A percentile compares a stretch with the other conserved stretches of the same genome.
Evolutionary conservation across 1,140 invertebrate species (phyloP).

Genomic region (Drosophila lowei): DNA sequence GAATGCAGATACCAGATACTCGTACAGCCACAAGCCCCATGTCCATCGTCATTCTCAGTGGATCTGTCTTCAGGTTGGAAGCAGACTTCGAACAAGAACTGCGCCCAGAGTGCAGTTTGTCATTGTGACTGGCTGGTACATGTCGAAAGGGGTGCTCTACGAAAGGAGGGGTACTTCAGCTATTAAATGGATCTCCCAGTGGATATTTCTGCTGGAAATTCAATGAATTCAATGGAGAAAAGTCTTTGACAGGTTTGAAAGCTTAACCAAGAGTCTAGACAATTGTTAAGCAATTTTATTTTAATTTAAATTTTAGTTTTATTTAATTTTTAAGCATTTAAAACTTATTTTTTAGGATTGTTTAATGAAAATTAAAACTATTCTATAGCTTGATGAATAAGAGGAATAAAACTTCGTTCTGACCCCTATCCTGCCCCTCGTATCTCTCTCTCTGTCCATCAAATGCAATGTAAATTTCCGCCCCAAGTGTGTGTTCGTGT

Average conservation of each 20-base stretch:
- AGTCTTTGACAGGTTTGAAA: no score
- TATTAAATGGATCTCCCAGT: not conserved
- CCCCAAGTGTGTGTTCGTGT: constrained; percentile 1
- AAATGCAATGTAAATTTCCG: constrained; percentile 40
- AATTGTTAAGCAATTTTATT: no score
- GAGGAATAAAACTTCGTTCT: no score
- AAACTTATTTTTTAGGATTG: no score
- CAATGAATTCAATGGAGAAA: no score
- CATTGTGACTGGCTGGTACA: constrained; percentile 37
- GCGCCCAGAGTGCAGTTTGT: constrained; percentile 52
- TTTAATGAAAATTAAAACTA: no score
- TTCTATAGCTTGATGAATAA: no score
- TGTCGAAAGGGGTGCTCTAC: not conserved
- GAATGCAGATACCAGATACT: constrained; percentile 50
- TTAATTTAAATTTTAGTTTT: no score
- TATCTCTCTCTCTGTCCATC: not conserved
- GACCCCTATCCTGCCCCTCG: no score
- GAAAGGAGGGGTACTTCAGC: constrained; percentile 10
- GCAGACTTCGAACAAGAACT: constrained; percentile 22
- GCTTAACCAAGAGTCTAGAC: no score
- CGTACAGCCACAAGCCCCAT: constrained; percentile 27
- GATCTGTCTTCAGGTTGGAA: constrained; percentile 10
- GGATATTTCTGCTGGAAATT: no score
- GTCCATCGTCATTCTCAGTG: constrained; percentile 35
- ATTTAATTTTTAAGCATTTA: no score